Evolutionary conservation across 2,113 vertebrate species (phyloP), one percentile per base, ranked within the genome.

Genomic region (Morone saxatilis): DNA sequence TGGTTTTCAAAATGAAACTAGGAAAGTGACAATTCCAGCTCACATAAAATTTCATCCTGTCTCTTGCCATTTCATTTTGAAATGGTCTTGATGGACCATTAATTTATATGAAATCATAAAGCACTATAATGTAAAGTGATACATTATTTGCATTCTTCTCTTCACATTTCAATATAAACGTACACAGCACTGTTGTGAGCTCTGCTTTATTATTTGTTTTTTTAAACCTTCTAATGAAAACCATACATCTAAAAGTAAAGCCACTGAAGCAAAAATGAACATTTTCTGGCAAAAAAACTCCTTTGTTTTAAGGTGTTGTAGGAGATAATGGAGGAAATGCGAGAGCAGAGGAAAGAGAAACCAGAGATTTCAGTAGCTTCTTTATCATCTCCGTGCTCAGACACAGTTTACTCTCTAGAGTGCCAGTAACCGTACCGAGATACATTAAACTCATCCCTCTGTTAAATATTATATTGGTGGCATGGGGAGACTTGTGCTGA

Each of bases 391-490:
- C 83, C 5, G 6, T 7, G 20, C 66, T 85, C 16, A 31, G 36
- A 56, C 56, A 72, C 63, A 75, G 51, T 72, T 77, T 84, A 47
- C 45, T 87, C 83, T 86, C 71, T 61, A 7, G 68, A 84, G 81
- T 51, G 22, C 62, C 71, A 40, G 75, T 25, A 76, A 78, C 66
- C 71, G 9, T 70, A 50, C 81, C 65, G 57, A 84, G 56, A 63
- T 67, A 59, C 77, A 87, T 92, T 84, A 71, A 84, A 86, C 67
- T 62, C 77, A 70, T 76, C 82, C 19, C 38, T 72, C 84, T 83
- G 53, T 74, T 87, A 74, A 87, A 92, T 84, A 86, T 83, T 85
- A 71, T 65, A 85, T 81, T 53, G 47, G 65, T 48, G 62, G 66
- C 50, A 66, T 4, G 61, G 73, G 22, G 76, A 74, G 63, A 76